Percentiles rank a stretch among this genome's conserved stretches.
phyloP scores from a whole-genome alignment of 2,888 invertebrate genomes.

The Leptura quadrifasciata region DNA sequence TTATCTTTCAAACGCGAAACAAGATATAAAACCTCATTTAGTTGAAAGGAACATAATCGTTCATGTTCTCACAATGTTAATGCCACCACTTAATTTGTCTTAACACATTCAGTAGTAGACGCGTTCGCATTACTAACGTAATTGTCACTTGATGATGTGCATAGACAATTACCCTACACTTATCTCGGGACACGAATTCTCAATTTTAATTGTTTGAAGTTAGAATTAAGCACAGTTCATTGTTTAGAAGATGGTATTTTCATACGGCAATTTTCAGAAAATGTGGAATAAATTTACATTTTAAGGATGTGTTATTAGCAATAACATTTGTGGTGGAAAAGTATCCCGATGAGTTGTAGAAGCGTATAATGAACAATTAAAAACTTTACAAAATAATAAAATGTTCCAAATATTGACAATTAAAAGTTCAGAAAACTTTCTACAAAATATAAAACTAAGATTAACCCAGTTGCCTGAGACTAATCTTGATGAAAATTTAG shows the following conservation, averaged over 20 bases:
- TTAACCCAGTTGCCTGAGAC: too few relatives aligned
- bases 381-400: too few relatives aligned
- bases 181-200: slow-evolving; percentile 28
- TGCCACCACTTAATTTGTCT: slow-evolving; percentile 63
- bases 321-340: not conserved
- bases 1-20: slow-evolving; percentile 12
- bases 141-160: slow-evolving; percentile 63
- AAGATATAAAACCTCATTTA: slow-evolving; percentile 37
- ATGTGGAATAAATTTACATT: not conserved
- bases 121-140: slow-evolving; percentile 54
- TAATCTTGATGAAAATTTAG: too few relatives aligned
- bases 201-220: slow-evolving; percentile 30
- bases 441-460: too few relatives aligned
- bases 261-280: not conserved
- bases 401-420: too few relatives aligned
- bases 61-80: slow-evolving; percentile 56
- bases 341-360: too few relatives aligned
- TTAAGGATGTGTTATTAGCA: not conserved
- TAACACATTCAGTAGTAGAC: slow-evolving; percentile 58
- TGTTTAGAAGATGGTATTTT: slow-evolving; percentile 14
- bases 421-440: too few relatives aligned
- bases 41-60: slow-evolving; percentile 44
- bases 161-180: slow-evolving; percentile 59
- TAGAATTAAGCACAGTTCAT: slow-evolving; percentile 15
- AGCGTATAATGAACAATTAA: too few relatives aligned